Evolutionary conservation across 1,140 invertebrate species (phyloP).

Genomic region (Dendrolimus kikuchii): DNA sequence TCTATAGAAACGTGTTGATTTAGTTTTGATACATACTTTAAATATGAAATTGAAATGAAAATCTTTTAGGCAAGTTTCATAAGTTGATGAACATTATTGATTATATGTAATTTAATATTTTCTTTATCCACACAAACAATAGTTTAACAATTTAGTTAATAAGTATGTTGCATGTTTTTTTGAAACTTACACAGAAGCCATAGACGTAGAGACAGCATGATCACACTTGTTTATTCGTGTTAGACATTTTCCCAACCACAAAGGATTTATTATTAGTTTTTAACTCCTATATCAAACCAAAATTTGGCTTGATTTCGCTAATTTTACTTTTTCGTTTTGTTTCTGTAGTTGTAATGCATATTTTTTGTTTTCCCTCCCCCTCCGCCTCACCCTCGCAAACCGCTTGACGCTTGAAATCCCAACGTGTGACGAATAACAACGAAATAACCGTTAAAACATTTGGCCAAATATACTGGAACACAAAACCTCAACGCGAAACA

Average conservation of each 20-base stretch:
- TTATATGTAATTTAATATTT: no score
- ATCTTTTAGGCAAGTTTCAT: no score
- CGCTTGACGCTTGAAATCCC: constrained; percentile 70
- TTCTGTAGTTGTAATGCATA: constrained; percentile 72
- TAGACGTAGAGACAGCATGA: constrained; percentile 61
- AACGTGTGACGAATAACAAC: constrained; percentile 63
- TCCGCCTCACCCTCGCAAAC: constrained; percentile 60
- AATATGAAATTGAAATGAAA: no score
- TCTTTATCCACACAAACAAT: no score
- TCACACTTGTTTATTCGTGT: constrained; percentile 39
- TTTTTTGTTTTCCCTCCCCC: constrained; percentile 66
- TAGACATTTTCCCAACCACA: constrained; percentile 72
- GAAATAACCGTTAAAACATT: constrained; percentile 25
- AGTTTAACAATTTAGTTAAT: constrained; percentile 5
- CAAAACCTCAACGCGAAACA: constrained; percentile 8
- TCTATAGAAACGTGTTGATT: no score
- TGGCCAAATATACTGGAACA: constrained; percentile 18
- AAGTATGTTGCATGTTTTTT: constrained; percentile 22
- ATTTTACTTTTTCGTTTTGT: constrained; percentile 41
- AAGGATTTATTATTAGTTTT: constrained; percentile 30
- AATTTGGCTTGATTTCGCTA: constrained; percentile 29
- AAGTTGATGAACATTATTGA: no score
- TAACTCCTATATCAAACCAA: constrained; percentile 20
- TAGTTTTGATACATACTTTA: no score
- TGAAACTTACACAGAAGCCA: constrained; percentile 38